These are phyloP conservation scores for Zygothrica quintamaculata DNA, from an alignment of 2,888 invertebrate species.

Conservation along the genomic window DNA sequence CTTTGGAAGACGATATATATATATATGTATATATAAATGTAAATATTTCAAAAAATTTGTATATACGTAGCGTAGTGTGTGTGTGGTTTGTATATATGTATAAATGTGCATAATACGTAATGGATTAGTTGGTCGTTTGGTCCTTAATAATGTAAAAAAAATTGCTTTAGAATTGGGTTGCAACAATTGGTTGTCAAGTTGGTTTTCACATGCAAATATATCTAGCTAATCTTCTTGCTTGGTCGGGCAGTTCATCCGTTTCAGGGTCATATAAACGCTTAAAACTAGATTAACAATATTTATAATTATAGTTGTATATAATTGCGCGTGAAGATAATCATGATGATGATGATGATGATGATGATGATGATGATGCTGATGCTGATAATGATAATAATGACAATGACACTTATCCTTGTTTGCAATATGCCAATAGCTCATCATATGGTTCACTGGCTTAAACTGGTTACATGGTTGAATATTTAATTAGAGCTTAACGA, in stretches of 20 bases:
- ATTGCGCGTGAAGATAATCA: constrained; percentile 10
- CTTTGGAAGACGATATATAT: constrained; percentile 42
- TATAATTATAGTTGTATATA: constrained; percentile 9
- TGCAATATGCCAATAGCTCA: too few relatives aligned
- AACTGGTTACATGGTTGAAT: constrained; percentile 9
- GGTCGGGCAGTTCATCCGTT: constrained; percentile 44
- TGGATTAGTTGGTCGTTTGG: constrained; percentile 26
- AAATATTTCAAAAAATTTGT: not conserved
- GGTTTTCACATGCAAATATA: constrained; percentile 48
- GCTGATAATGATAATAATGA: too few relatives aligned
- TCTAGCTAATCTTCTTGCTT: constrained; percentile 11
- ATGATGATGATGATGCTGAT: too few relatives aligned
- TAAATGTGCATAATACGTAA: constrained; percentile 38
- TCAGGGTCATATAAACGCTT: constrained; percentile 40
- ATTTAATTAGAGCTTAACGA: constrained; percentile 61
- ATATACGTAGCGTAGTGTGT: too few relatives aligned
- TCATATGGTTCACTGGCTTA: not conserved
- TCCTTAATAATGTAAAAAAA: constrained; percentile 12
- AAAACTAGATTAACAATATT: constrained; percentile 63
- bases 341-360: too few relatives aligned
- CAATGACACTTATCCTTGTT: too few relatives aligned
- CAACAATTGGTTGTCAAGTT: constrained; percentile 22
- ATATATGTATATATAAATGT: constrained; percentile 7
- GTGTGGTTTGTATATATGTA: constrained; percentile 2
- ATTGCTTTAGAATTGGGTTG: constrained; percentile 38